phyloP scores from a whole-genome alignment of 1,140 invertebrate genomes.

The Eumaeus atala region DNA sequence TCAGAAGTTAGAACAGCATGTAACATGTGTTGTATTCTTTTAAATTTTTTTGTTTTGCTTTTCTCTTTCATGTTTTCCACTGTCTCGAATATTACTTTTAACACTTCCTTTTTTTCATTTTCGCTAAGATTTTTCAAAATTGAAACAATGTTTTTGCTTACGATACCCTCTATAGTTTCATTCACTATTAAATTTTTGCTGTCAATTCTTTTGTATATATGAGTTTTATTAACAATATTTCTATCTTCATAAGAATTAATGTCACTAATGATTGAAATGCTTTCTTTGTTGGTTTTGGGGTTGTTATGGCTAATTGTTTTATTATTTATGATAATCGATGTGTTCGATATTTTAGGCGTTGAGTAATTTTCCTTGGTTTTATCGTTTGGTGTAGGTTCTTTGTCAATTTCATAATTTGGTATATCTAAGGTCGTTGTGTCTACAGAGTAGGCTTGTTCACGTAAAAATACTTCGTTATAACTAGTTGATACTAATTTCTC shows the following conservation, averaged over 20 bases:
- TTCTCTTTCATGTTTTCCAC: conserved; percentile 28
- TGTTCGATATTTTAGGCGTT: too few species aligned
- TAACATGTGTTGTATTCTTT: conserved; percentile 34
- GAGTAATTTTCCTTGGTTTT: too few species aligned
- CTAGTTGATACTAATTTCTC: conserved; percentile 50
- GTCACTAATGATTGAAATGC: background rate
- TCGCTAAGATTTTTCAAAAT: conserved; percentile 19
- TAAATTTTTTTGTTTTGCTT: conserved; percentile 29
- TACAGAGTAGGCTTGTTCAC: conserved; percentile 35
- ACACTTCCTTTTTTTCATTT: conserved; percentile 40
- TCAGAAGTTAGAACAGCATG: conserved; percentile 43
- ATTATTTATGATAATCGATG: too few species aligned
- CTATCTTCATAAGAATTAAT: background rate
- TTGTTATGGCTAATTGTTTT: too few species aligned
- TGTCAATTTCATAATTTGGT: conserved; percentile 5
- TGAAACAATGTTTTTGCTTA: conserved; percentile 8
- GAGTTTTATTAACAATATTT: background rate
- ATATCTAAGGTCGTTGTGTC: conserved; percentile 32
- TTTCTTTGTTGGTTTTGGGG: too few species aligned
- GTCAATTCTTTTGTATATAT: background rate
- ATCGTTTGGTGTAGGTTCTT: too few species aligned
- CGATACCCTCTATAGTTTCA: conserved; percentile 12
- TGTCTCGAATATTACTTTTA: conserved; percentile 39
- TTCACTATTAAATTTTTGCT: background rate
- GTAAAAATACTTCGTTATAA: conserved; percentile 35